These are phyloP conservation scores for Monarcha castaneiventris DNA, from an alignment of 2,113 vertebrate genomes.

Conservation along the genomic window DNA sequence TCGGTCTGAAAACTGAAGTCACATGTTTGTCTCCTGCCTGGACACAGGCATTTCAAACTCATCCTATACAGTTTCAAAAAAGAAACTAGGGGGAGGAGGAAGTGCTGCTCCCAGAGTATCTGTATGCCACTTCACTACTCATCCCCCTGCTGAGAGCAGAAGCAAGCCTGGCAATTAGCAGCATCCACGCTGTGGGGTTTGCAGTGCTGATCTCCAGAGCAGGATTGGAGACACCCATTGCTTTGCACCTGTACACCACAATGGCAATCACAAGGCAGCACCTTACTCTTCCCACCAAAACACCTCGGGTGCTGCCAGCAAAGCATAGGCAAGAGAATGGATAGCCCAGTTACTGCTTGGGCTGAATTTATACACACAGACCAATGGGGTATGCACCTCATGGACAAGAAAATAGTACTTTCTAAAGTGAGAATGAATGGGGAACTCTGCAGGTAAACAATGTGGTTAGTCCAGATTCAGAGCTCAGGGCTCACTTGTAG, in stretches of 20 bases:
- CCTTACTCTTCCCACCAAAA: not conserved
- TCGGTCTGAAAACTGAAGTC: not conserved
- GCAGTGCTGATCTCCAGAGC: not conserved
- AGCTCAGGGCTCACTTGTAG: not conserved
- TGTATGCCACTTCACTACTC: not conserved
- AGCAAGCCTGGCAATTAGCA: not conserved
- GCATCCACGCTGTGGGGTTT: not conserved
- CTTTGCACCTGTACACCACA: not conserved
- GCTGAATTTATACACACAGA: not conserved
- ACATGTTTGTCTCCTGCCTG: not conserved
- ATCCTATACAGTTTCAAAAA: not conserved
- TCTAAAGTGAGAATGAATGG: not conserved
- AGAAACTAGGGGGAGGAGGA: not conserved
- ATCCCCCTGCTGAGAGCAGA: not conserved
- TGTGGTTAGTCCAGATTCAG: not conserved
- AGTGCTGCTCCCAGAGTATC: not conserved
- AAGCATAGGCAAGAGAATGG: not conserved
- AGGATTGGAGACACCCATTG: not conserved
- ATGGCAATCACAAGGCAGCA: not conserved
- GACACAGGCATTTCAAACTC: not conserved
- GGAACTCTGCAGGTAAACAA: not conserved
- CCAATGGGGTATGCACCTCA: not conserved
- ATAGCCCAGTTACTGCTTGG: not conserved
- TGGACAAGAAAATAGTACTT: not conserved
- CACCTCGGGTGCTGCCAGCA: not conserved